phyloP scores from a whole-genome alignment of 2,797 vertebrate species.

The Catostomus latipinnis region DNA sequence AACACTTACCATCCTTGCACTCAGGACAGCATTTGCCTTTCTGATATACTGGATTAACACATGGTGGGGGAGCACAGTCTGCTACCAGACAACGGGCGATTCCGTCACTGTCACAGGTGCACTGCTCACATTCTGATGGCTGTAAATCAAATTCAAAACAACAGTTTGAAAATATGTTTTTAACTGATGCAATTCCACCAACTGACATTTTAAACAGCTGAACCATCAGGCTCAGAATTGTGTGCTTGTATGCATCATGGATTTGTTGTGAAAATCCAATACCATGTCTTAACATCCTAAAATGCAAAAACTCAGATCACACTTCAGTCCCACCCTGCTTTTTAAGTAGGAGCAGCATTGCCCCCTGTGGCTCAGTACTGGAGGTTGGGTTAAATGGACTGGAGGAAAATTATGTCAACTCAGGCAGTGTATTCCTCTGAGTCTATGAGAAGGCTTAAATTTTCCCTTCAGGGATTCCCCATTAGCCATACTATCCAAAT shows the following conservation, averaged over 20 bases:
- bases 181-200: slow-evolving; percentile 3
- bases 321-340: slow-evolving; percentile 30
- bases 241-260: background rate
- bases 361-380: slow-evolving; percentile 45
- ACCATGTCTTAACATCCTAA: background rate
- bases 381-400: slow-evolving; percentile 52
- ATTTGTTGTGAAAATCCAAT: slow-evolving; percentile 5
- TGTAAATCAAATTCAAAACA: slow-evolving; percentile 61
- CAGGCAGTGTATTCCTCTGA: slow-evolving; percentile 31
- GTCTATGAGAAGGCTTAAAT: slow-evolving; percentile 46
- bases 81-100: slow-evolving; percentile 85
- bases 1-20: slow-evolving; percentile 80
- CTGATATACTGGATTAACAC: slow-evolving; percentile 83
- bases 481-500: slow-evolving; percentile 57
- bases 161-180: background rate
- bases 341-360: slow-evolving; percentile 33
- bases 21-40: slow-evolving; percentile 84
- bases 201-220: slow-evolving; percentile 6
- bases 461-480: slow-evolving; percentile 45
- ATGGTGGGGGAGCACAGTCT: slow-evolving; percentile 85
- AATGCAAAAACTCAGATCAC: slow-evolving; percentile 15
- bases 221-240: background rate
- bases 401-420: slow-evolving; percentile 50
- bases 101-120: slow-evolving; percentile 83
- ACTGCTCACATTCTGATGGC: slow-evolving; percentile 87